Percentiles rank a stretch among this genome's conserved stretches.
phyloP scores from a whole-genome alignment of 2,888 invertebrate genomes.

The Drosophila paranaensis region DNA sequence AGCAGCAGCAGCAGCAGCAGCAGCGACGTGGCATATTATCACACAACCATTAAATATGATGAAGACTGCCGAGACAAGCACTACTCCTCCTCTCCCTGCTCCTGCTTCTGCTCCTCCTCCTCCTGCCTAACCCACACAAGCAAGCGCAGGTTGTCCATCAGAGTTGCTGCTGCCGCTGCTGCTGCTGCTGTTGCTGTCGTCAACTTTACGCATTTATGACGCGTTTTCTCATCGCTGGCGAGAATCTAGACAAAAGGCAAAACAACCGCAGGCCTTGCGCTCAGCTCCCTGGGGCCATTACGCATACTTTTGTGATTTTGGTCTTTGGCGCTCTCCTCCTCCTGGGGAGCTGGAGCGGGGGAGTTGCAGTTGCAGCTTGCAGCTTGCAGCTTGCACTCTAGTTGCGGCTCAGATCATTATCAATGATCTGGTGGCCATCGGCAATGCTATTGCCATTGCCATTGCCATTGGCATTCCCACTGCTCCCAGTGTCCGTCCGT shows the following conservation, averaged over 20 bases:
- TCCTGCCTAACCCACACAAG: conserved; percentile 16
- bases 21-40: conserved; percentile 78
- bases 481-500: conserved; percentile 37
- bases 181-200: conserved; percentile 57
- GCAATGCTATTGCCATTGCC: conserved; percentile 25
- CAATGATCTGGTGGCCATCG: conserved; percentile 69
- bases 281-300: conserved; percentile 77
- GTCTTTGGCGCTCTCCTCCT: conserved; percentile 48
- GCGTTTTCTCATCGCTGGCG: conserved; percentile 78
- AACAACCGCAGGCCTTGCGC: conserved; percentile 63
- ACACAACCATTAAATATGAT: conserved; percentile 81
- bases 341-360: conserved; percentile 6
- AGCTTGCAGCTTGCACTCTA: conserved; percentile 43
- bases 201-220: conserved; percentile 82
- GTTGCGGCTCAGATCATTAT: conserved; percentile 71
- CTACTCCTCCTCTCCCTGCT: conserved; percentile 10
- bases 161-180: conserved; percentile 29
- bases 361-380: conserved; percentile 15
- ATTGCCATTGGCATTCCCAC: conserved; percentile 42
- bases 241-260: conserved; percentile 65
- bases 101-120: background rate
- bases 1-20: conserved; percentile 24
- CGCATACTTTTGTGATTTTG: conserved; percentile 76
- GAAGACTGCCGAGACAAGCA: conserved; percentile 70
- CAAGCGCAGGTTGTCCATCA: conserved; percentile 28